Conservation (phyloP, 2,888 invertebrate species). For the Glyphotaelius pellucidus region DNA sequence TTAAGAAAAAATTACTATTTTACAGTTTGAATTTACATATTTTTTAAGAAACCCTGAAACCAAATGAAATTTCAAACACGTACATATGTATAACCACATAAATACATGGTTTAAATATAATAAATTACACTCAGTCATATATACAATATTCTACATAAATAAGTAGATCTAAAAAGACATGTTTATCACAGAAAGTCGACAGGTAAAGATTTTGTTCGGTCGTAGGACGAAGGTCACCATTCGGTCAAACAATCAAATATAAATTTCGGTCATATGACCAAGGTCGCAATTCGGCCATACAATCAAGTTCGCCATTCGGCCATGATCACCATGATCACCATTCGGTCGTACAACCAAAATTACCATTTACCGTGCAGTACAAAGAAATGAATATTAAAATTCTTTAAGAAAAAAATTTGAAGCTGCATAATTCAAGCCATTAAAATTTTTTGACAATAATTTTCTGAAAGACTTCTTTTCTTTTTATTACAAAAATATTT, state of each 20-base stretch:
- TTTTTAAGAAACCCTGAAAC: background rate
- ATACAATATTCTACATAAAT: slow-evolving; percentile 37
- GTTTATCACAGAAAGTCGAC: slow-evolving; percentile 38
- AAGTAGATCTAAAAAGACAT: slow-evolving; percentile 35
- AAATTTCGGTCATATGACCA: background rate
- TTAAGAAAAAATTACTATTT: background rate
- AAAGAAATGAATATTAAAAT: background rate
- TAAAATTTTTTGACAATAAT: background rate
- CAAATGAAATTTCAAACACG: background rate
- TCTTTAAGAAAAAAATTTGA: background rate
- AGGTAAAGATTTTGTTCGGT: background rate
- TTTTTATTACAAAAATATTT: background rate
- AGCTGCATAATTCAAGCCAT: background rate
- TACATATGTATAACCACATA: background rate
- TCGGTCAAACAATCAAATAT: background rate
- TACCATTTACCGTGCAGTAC: background rate
- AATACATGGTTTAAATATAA: background rate
- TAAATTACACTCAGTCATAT: slow-evolving; percentile 36
- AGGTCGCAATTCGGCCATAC: background rate
- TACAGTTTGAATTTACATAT: background rate
- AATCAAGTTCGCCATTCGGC: background rate
- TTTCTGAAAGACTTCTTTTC: background rate
- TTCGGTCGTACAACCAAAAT: background rate
- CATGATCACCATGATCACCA: background rate
- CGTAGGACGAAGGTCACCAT: background rate